phyloP scores from a whole-genome alignment of 1,140 invertebrate genomes.

The Hypothenemus hampei region DNA sequence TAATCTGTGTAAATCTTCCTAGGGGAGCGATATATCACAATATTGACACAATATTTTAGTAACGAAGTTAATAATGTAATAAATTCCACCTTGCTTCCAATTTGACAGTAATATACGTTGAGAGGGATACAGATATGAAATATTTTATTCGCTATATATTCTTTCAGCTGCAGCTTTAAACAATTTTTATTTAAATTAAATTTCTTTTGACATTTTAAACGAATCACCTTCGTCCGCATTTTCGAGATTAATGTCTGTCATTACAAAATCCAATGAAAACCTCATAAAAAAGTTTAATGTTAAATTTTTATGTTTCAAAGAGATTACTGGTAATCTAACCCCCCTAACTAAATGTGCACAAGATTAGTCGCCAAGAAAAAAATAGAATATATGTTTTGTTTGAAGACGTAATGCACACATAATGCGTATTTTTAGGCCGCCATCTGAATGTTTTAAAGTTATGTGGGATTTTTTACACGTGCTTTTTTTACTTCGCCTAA shows the following conservation, averaged over 20 bases:
- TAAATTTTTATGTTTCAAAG: constrained; percentile 6
- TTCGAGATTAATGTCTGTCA: background rate
- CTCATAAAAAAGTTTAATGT: constrained; percentile 8
- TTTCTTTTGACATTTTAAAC: background rate
- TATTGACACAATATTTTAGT: constrained; percentile 26
- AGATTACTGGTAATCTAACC: constrained; percentile 10
- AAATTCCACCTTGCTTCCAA: constrained; percentile 20
- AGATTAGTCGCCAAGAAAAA: constrained; percentile 13
- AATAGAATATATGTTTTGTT: constrained; percentile 24
- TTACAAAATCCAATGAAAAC: background rate
- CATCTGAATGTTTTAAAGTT: constrained; percentile 7
- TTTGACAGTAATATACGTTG: constrained; percentile 23
- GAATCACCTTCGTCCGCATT: background rate
- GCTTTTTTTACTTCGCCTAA: background rate
- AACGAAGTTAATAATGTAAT: constrained; percentile 22
- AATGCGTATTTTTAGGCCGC: constrained; percentile 23
- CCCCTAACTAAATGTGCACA: constrained; percentile 16
- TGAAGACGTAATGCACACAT: constrained; percentile 18
- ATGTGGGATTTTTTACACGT: constrained; percentile 10
- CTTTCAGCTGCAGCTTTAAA: too few relatives aligned
- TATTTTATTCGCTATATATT: too few relatives aligned
- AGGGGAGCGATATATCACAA: constrained; percentile 22
- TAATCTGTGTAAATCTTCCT: constrained; percentile 22
- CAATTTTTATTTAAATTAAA: constrained; percentile 5
- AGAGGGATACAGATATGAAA: constrained; percentile 14